phyloP scores from a whole-genome alignment of 2,797 vertebrate species.

The Hydrolagus colliei region DNA sequence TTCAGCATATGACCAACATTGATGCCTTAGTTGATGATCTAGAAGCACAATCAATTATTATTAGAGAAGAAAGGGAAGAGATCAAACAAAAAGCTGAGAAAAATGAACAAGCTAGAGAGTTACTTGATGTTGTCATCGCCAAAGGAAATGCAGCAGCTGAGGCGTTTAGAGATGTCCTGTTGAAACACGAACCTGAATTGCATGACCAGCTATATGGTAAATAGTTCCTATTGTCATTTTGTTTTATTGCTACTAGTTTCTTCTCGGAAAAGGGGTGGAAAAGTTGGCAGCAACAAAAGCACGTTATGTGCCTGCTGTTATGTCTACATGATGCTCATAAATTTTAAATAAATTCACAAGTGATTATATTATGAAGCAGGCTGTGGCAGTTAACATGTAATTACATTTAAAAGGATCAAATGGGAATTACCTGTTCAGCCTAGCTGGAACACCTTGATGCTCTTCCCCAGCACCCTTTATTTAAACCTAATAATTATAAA shows the following conservation, averaged over 20 bases:
- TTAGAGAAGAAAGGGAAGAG: conserved; percentile 67
- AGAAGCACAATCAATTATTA: conserved; percentile 71
- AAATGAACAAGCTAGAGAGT: conserved; percentile 76
- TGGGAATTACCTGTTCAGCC: too few relatives aligned
- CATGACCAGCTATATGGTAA: conserved; percentile 87
- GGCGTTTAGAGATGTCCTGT: conserved; percentile 84
- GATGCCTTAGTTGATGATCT: conserved; percentile 78
- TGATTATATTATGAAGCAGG: too few relatives aligned
- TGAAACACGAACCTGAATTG: conserved; percentile 77
- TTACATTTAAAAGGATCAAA: too few relatives aligned
- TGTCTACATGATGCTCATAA: too few relatives aligned
- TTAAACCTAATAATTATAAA: too few relatives aligned
- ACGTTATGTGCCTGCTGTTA: too few relatives aligned
- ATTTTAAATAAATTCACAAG: too few relatives aligned
- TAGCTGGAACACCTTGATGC: too few relatives aligned
- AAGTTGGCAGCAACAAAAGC: too few relatives aligned
- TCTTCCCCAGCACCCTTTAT: too few relatives aligned
- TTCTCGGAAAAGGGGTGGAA: too few relatives aligned
- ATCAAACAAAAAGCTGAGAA: conserved; percentile 80
- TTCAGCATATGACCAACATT: conserved; percentile 76
- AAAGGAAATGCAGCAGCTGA: conserved; percentile 85
- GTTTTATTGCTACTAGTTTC: neutral
- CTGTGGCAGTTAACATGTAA: too few relatives aligned
- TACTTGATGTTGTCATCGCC: conserved; percentile 81
- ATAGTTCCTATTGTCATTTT: conserved; percentile 35